phyloP scores from a whole-genome alignment of 1,140 invertebrate genomes.

The Caerostris extrusa region DNA sequence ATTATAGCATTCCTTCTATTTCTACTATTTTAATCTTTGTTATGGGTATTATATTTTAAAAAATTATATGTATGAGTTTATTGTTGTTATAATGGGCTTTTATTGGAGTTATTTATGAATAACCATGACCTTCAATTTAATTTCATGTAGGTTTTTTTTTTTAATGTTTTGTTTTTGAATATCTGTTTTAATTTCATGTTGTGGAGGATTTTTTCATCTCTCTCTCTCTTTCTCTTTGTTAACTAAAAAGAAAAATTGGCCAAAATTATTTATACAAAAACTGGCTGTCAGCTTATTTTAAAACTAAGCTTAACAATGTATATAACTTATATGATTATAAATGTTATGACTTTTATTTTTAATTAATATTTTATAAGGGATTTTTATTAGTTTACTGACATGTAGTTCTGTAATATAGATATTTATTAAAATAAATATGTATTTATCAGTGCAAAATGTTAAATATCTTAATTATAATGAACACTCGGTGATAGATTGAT shows the following conservation, averaged over 20 bases:
- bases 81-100: neutral
- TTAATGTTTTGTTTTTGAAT: neutral
- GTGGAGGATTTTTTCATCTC: too few relatives aligned
- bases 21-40: neutral
- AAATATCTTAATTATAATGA: neutral
- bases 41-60: neutral
- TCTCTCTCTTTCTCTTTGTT: neutral
- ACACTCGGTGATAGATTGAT: conserved; percentile 27
- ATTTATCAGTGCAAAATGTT: too few relatives aligned
- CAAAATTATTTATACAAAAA: neutral
- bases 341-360: neutral
- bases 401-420: neutral
- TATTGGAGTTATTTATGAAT: conserved; percentile 1
- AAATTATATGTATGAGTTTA: neutral
- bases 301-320: neutral
- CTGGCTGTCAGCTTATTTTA: neutral
- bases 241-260: neutral
- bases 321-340: neutral
- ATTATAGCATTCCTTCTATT: neutral
- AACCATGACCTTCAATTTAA: neutral
- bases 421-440: conserved; percentile 11
- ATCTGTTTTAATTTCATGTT: too few relatives aligned
- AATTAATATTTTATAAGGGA: neutral
- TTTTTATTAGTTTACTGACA: neutral
- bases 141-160: neutral